Base-by-base conservation (phyloP, 2,113 vertebrate genomes). In the Haemorhous mexicanus region DNA sequence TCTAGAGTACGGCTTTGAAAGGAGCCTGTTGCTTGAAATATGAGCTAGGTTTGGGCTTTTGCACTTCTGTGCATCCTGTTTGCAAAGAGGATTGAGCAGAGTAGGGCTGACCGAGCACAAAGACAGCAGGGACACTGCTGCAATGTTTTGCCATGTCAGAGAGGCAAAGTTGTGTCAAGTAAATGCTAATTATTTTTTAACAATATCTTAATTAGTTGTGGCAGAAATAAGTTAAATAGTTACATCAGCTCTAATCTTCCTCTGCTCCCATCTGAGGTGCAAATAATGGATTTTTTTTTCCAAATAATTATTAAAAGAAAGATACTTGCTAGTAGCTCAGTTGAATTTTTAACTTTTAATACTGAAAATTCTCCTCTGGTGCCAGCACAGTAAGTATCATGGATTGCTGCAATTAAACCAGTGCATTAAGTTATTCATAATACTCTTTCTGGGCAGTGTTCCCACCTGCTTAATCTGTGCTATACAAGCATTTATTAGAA, bases 391-490 rank as follows among this genome's bases (percentile, higher is more conserved):
- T 95, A 95, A 97, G 95, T 96, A 96, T 97, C 96, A 96, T 95
- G 91, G 95, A 97, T 91, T 97, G 96, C 96, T 94, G 95, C 96
- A 96, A 96, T 97, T 96, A 97, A 96, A 92, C 73, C 77, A 89
- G 70, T 92, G 93, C 94, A 92, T 95, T 96, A 96, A 94, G 94
- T 97, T 95, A 96, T 97, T 96, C 89, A 64, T 97, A 97, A 97
- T 96, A 93, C 94, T 89, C 87, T 94, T 96, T 96, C 96, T 97
- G 94, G 97, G 97, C 96, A 97, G 37, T 81, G 43, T 96, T 97
- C 97, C 96, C 95, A 96, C 93, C 91, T 89, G 87, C 94, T 85
- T 97, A 96, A 96, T 95, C 96, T 94, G 86, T 50, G 73, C 95
- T 93, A 49, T 41, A 72, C 70, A 94, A 87, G 89, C 1, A 1